Evolutionary conservation across 1,140 invertebrate genomes (phyloP), one percentile per base, ranked within the genome.

Genomic region (Drosophila repleta): DNA sequence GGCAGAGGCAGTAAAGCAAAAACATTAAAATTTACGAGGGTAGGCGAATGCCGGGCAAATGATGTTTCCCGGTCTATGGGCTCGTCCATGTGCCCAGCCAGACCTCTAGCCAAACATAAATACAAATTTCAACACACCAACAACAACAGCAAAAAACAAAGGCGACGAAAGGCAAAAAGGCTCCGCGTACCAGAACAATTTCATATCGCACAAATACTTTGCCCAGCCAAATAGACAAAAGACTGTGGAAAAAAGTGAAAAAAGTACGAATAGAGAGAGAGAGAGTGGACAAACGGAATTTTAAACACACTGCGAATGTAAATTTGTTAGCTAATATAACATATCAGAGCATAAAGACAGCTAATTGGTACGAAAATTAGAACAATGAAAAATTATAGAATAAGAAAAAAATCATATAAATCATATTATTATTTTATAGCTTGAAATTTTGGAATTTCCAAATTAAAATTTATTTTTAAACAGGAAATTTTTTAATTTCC

Each of bases 61-160:
- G 82, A 88, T 83, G 83, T 62, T 69, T 55, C 58, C 57, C 51
- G 43, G 58, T 48, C 75, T 68, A 62, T 76, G 78, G 61, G 68
- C 62, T 67, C 68, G 74, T 60, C 79, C 72, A 76, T 69, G 53
- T 37, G 53, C 58, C 55, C 41, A 32, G 61, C 66, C 60, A 20
- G 29, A 29, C 64, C 70, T 68, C 55, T 29, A 43, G 58, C 55
- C 67, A 58, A 73, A 81, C 83, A 88, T 88, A 88, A 88, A 87
- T 87, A 87, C 83, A 76, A 87, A 87, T 87, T 87, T 87, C 75
- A 76, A 79, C 83, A 87, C 62, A 82, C 63, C 69, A 82, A 75
- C 60, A 77, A 35, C 0, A 4, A 24, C 2, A 24, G 4, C 58
- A 77, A 57, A 71, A 85, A 79, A 75, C 21, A 49, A 41, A 71